phyloP scores from a whole-genome alignment of 2,888 invertebrate species.

The Trichopria drosophilae region DNA sequence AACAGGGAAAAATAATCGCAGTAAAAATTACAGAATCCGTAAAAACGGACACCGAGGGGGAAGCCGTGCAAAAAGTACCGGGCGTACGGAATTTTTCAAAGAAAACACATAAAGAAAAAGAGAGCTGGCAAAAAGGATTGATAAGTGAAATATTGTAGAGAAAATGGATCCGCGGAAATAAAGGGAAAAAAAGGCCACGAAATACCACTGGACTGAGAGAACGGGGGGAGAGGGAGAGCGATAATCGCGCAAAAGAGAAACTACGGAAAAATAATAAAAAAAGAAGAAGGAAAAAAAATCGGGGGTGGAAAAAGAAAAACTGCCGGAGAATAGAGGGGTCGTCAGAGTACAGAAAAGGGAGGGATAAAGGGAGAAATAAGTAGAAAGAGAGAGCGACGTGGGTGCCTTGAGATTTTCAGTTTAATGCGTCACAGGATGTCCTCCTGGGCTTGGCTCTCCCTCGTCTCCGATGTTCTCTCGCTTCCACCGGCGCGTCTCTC shows the following conservation, averaged over 20 bases:
- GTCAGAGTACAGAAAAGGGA: neutral
- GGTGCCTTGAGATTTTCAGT: slow-evolving; percentile 55
- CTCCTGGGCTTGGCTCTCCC: slow-evolving; percentile 44
- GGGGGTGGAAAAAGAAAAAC: neutral
- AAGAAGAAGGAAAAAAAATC: slow-evolving; percentile 12
- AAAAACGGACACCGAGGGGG: too few species aligned
- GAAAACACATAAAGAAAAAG: too few species aligned
- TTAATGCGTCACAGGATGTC: slow-evolving; percentile 54
- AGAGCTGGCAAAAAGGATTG: too few species aligned
- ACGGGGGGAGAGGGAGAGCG: neutral
- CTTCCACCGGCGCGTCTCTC: slow-evolving; percentile 37
- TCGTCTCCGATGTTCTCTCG: slow-evolving; percentile 13
- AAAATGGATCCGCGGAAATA: too few species aligned
- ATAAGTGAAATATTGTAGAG: too few species aligned
- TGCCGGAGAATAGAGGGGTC: slow-evolving; percentile 14
- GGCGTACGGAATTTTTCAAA: too few species aligned
- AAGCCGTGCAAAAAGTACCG: too few species aligned
- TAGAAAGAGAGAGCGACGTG: slow-evolving; percentile 32
- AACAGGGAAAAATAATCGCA: too few species aligned
- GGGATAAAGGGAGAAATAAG: neutral
- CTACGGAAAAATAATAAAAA: slow-evolving; percentile 14
- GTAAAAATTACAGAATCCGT: too few species aligned
- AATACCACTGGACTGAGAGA: too few species aligned
- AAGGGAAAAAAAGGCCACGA: too few species aligned
- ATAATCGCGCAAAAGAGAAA: neutral